Evolutionary conservation across 2,888 invertebrate genomes (phyloP).

Genomic region (Trypoxylon attenuatum): DNA sequence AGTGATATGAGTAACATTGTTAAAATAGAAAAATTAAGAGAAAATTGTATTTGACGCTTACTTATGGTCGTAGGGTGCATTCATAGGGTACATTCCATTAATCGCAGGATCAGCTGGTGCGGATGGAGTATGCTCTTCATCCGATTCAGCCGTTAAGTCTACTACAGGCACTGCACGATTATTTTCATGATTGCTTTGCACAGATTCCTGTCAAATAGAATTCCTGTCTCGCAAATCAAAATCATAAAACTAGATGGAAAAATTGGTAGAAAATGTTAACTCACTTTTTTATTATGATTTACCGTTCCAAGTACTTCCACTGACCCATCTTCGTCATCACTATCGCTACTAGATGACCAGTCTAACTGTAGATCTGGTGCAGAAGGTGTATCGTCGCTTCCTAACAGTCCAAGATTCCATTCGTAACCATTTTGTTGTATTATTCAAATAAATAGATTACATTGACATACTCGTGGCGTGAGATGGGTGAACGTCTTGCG

Average conservation of each 20-base stretch:
- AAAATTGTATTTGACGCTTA: slow-evolving; percentile 23
- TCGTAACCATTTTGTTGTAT: slow-evolving; percentile 1
- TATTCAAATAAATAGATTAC: neutral
- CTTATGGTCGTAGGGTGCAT: slow-evolving; percentile 56
- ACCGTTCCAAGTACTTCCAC: slow-evolving; percentile 75
- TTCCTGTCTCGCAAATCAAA: too few species aligned
- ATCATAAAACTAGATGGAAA: too few species aligned
- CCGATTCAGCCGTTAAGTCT: slow-evolving; percentile 78
- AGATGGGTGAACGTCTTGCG: slow-evolving; percentile 54
- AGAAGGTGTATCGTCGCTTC: slow-evolving; percentile 75
- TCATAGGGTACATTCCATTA: slow-evolving; percentile 48
- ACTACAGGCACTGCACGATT: slow-evolving; percentile 76
- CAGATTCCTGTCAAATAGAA: slow-evolving; percentile 32
- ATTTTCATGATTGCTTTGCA: slow-evolving; percentile 52
- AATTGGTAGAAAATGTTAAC: too few species aligned
- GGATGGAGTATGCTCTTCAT: slow-evolving; percentile 74
- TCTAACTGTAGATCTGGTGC: slow-evolving; percentile 87
- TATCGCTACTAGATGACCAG: slow-evolving; percentile 82
- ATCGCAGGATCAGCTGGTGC: slow-evolving; percentile 45
- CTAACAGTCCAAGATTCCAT: slow-evolving; percentile 46
- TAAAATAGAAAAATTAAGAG: neutral
- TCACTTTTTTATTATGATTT: slow-evolving; percentile 61
- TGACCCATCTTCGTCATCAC: slow-evolving; percentile 78
- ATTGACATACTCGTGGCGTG: slow-evolving; percentile 57
- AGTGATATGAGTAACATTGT: neutral